Evolutionary conservation across 1,140 invertebrate species (phyloP).

Genomic region (Megathymus violae): DNA sequence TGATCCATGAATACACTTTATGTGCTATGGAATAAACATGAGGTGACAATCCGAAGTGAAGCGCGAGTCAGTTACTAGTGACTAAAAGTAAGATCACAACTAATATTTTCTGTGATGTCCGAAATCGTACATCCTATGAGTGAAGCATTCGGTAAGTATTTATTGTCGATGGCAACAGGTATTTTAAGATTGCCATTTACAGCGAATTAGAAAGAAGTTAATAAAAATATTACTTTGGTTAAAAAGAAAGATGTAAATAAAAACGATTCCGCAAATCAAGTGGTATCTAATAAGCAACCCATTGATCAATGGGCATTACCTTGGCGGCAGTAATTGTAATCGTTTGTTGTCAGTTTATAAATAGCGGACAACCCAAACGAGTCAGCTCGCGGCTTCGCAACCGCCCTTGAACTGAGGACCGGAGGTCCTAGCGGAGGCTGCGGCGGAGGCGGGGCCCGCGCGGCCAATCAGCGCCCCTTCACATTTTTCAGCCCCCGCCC

Average conservation of each 20-base stretch:
- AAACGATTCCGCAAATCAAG: background rate
- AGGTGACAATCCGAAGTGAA: no score
- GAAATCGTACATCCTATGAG: no score
- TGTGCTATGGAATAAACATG: no score
- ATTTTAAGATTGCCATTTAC: constrained; percentile 7
- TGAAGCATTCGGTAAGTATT: no score
- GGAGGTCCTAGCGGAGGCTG: constrained; percentile 63
- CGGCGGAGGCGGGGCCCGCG: constrained; percentile 63
- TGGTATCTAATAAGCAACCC: constrained; percentile 11
- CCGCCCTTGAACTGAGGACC: constrained; percentile 77
- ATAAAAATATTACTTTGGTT: background rate
- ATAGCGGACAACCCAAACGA: constrained; percentile 73
- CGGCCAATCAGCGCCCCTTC: constrained; percentile 81
- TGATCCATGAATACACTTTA: no score
- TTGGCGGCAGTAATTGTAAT: constrained; percentile 34
- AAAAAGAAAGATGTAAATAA: background rate
- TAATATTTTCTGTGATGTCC: no score
- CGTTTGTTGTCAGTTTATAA: constrained; percentile 53
- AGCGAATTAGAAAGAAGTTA: background rate
- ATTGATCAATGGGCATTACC: constrained; percentile 34
- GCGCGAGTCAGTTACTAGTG: no score
- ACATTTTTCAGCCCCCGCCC: constrained; percentile 80
- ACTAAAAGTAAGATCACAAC: no score
- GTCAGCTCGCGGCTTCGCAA: constrained; percentile 59
- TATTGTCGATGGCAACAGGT: background rate